Conservation (phyloP, 2,797 vertebrate species). For the Lepus townsendii region DNA sequence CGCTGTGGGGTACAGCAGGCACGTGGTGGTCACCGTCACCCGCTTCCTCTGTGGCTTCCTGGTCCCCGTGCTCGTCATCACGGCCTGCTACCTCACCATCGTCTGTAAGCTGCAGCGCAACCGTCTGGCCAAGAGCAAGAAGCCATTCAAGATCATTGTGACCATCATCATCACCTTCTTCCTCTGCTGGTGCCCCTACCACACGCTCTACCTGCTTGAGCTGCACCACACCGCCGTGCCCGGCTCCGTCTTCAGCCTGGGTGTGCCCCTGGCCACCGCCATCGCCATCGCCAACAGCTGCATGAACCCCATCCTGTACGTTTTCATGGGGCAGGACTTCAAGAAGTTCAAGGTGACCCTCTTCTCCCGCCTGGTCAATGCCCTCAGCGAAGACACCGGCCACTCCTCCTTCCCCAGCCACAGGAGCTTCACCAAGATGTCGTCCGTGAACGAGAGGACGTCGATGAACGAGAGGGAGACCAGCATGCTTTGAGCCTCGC, state of each 20-base stretch:
- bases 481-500: conserved; percentile 77
- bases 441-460: conserved; percentile 84
- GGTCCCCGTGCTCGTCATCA: conserved; percentile 93
- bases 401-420: conserved; percentile 90
- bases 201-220: conserved; percentile 92
- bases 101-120: conserved; percentile 91
- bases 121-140: conserved; percentile 92
- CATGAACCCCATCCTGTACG: conserved; percentile 96
- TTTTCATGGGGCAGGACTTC: conserved; percentile 96
- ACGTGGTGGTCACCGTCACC: conserved; percentile 85
- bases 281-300: conserved; percentile 96
- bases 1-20: conserved; percentile 39
- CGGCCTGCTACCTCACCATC: conserved; percentile 93
- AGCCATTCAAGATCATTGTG: conserved; percentile 95
- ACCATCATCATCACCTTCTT: conserved; percentile 95
- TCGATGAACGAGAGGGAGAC: conserved; percentile 88
- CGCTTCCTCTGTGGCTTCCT: conserved; percentile 93
- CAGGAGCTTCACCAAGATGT: conserved; percentile 93
- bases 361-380: conserved; percentile 94
- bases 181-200: conserved; percentile 95
- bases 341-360: conserved; percentile 93
- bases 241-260: conserved; percentile 79
- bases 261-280: conserved; percentile 89
- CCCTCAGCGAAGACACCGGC: conserved; percentile 92
- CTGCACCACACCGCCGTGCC: conserved; percentile 62